Conservation (phyloP, 2,888 invertebrate genomes). For the Epiperipatus broadwayi region DNA sequence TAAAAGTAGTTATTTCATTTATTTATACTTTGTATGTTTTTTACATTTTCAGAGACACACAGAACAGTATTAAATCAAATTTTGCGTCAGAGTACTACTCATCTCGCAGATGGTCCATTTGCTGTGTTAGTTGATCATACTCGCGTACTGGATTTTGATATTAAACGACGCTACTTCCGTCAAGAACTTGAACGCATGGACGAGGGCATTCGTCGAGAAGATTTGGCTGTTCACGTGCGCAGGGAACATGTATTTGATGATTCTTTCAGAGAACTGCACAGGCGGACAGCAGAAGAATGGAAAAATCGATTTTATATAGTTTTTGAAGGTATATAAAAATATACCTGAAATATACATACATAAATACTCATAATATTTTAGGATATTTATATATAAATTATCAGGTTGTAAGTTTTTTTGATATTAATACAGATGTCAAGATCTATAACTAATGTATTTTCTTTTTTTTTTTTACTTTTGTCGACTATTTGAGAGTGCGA, state of each 20-base stretch:
- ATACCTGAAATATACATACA: too few species aligned
- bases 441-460: too few species aligned
- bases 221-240: constrained; percentile 64
- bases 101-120: constrained; percentile 65
- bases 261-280: constrained; percentile 63
- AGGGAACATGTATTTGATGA: constrained; percentile 69
- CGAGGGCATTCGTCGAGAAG: constrained; percentile 55
- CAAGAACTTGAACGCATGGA: constrained; percentile 66
- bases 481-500: too few species aligned
- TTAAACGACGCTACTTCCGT: constrained; percentile 64
- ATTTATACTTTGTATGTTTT: constrained; percentile 1
- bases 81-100: constrained; percentile 53
- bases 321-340: constrained; percentile 55
- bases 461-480: too few species aligned
- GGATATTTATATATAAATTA: too few species aligned
- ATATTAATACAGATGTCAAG: too few species aligned
- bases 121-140: constrained; percentile 69
- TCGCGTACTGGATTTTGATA: constrained; percentile 68
- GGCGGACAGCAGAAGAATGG: constrained; percentile 66
- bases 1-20: too few species aligned
- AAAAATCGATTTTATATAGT: constrained; percentile 77
- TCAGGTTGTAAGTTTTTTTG: too few species aligned
- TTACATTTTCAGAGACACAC: constrained; percentile 45
- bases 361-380: too few species aligned
- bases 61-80: constrained; percentile 73